These are phyloP conservation scores for Cerceris rybyensis DNA, from an alignment of 2,888 invertebrate genomes.

Conservation along the genomic window DNA sequence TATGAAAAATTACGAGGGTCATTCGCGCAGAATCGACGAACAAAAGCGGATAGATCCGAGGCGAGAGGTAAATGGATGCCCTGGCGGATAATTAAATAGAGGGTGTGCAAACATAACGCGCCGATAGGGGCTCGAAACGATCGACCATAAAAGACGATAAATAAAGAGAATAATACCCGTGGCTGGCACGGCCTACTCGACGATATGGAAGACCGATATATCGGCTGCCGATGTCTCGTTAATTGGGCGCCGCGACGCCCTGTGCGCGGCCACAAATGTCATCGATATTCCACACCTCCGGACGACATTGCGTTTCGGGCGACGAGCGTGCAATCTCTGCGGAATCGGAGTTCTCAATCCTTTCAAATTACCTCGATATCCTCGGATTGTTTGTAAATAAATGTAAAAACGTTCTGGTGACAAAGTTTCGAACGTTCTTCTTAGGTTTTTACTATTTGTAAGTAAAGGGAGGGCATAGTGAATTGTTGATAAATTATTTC, in stretches of 20 bases:
- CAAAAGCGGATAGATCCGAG: background rate
- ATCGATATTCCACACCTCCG: slow-evolving; percentile 12
- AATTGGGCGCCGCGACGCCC: slow-evolving; percentile 61
- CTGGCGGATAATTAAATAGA: slow-evolving; percentile 41
- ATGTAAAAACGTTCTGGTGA: too few relatives aligned
- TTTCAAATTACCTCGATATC: too few relatives aligned
- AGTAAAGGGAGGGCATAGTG: too few relatives aligned
- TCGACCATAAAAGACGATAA: slow-evolving; percentile 29
- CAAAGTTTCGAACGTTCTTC: too few relatives aligned
- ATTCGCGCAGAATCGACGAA: background rate
- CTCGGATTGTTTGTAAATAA: too few relatives aligned
- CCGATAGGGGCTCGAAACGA: slow-evolving; percentile 9
- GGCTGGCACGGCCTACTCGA: slow-evolving; percentile 12
- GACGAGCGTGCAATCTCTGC: too few relatives aligned
- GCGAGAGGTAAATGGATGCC: slow-evolving; percentile 24
- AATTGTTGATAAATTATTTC: too few relatives aligned
- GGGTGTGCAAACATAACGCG: slow-evolving; percentile 16
- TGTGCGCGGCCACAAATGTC: slow-evolving; percentile 14
- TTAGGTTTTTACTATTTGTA: too few relatives aligned
- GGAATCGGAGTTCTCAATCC: too few relatives aligned
- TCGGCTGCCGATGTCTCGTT: slow-evolving; percentile 62
- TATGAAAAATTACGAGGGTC: background rate
- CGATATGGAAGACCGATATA: slow-evolving; percentile 50
- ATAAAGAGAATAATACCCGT: slow-evolving; percentile 35
- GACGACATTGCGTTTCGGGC: background rate